Conservation (phyloP, 2,888 invertebrate species). For the Synanthedon myopaeformis region DNA sequence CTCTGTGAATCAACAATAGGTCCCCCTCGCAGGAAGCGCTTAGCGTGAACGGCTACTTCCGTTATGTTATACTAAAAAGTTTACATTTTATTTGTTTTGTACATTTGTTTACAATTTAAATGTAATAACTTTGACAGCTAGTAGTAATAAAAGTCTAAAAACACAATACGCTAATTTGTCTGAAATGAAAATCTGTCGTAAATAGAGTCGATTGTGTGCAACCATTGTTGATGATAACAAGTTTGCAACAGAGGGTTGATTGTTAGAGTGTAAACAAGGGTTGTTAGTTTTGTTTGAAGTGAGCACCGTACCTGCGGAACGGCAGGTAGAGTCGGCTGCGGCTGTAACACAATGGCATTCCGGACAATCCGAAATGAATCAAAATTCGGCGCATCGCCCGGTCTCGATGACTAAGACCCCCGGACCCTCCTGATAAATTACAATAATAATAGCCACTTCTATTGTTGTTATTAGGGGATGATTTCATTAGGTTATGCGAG, state of each 20-base stretch:
- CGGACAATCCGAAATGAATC: conserved; percentile 61
- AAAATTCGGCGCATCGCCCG: conserved; percentile 44
- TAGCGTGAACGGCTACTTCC: conserved; percentile 29
- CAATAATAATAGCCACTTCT: conserved; percentile 50
- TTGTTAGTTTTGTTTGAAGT: conserved; percentile 8
- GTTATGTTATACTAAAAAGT: conserved; percentile 15
- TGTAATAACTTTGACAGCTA: not conserved
- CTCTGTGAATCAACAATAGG: conserved; percentile 34
- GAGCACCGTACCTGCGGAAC: conserved; percentile 18
- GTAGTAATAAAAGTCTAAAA: not conserved
- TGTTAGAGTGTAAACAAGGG: conserved; percentile 58
- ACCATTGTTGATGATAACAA: conserved; percentile 51
- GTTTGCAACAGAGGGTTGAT: conserved; percentile 40
- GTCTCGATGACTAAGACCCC: conserved; percentile 35
- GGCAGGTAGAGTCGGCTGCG: conserved; percentile 48
- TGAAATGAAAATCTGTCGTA: not conserved
- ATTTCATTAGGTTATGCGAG: conserved; percentile 49
- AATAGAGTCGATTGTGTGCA: conserved; percentile 16
- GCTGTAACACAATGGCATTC: conserved; percentile 57
- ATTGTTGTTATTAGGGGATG: conserved; percentile 56
- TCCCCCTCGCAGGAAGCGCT: conserved; percentile 32
- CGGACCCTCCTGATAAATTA: conserved; percentile 48
- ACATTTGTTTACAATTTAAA: not conserved
- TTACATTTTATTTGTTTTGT: not conserved
- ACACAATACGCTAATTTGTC: not conserved